Evolutionary conservation across 2,113 vertebrate species (phyloP), one percentile per base, ranked within the genome.

Genomic region (Odocoileus hemionus): DNA sequence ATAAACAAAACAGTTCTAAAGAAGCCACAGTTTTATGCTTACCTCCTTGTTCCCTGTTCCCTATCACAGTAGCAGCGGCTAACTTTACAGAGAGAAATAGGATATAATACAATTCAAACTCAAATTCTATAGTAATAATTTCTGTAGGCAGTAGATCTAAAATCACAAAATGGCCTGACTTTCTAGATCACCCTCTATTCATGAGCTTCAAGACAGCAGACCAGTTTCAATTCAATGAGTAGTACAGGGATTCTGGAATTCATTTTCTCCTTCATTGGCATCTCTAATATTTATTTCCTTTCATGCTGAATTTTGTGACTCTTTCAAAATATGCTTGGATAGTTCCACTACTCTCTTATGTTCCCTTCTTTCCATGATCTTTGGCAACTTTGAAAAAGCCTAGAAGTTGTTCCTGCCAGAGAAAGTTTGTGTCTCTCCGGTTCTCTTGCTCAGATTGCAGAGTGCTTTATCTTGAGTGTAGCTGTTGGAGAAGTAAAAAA

Each of bases 251-350:
- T 83, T 96, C 93, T 94, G 85, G 93, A 91, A 80, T 64, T 95
- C 80, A 92, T 94, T 96, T 91, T 84, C 74, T 55, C 52, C 82
- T 95, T 98, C 93, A 83, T 55, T 93, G 70, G 96, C 91, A 95
- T 90, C 43, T 30, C 52, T 88, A 96, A 97, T 92, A 94, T 61
- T 96, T 87, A 84, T 90, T 96, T 96, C 89, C 92, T 97, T 96
- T 96, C 47, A 78, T 89, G 70, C 14, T 95, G 86, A 95, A 76
- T 47, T 95, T 85, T 94, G 67, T 92, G 83, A 52, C 54, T 94
- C 89, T 60, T 96, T 96, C 47, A 96, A 94, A 43, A 97, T 91
- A 83, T 93, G 92, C 57, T 95, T 83, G 82, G 60, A 96, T 79
- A 47, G 28, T 61, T 87, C 80, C 30, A 61, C 90, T 82, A 47